Base-by-base conservation (phyloP, 2,113 vertebrate genomes). In the Psittacara wagleri region DNA sequence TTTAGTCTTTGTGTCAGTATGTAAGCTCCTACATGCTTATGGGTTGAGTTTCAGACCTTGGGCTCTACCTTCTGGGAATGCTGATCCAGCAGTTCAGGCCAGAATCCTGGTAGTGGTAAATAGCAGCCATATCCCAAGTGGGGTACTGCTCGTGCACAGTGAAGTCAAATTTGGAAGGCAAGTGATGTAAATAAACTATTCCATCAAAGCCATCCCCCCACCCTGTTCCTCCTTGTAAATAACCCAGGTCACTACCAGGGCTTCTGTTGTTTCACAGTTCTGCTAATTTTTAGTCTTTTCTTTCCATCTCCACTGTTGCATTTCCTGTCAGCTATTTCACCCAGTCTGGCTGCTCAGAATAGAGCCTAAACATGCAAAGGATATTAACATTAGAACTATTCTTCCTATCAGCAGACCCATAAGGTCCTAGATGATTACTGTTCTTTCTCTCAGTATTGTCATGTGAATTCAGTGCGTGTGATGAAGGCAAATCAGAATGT, bases 101-200 rank as follows among this genome's bases (percentile, higher is more conserved):
- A 76, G 41, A 31, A 25, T 39, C 17, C 13, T 54, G 27, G 9
- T 43, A n/a, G 43, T 17, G 20, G 39, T 64, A 64, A 59, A 61
- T 25, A 74, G 39, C 16, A 73, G 31, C n/a, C 69, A 41, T 31
- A 17, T 87, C 59, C 43, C 6, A 4, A 77, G 31, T 13, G 16
- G 22, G 25, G 13, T 7, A 14, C 82, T 10, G 13, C 10, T 70
- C 11, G 28, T 4, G 0, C 17, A 20, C 0, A 0, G 49, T n/a
- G 16, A 69, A 43, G 43, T 55, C n/a, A 33, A 43, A 75, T 63
- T 48, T 54, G 48, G 68, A 75, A 55, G 27, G 55, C 28, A 64
- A 22, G 28, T 12, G 28, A 59, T 52, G 8, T 6, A 27, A 54
- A 41, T 11, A 72, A 85, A 31, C 25, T 62, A 5, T 61, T 51